phyloP scores from a whole-genome alignment of 2,888 invertebrate genomes.

The Ichneumoninae sp. region DNA sequence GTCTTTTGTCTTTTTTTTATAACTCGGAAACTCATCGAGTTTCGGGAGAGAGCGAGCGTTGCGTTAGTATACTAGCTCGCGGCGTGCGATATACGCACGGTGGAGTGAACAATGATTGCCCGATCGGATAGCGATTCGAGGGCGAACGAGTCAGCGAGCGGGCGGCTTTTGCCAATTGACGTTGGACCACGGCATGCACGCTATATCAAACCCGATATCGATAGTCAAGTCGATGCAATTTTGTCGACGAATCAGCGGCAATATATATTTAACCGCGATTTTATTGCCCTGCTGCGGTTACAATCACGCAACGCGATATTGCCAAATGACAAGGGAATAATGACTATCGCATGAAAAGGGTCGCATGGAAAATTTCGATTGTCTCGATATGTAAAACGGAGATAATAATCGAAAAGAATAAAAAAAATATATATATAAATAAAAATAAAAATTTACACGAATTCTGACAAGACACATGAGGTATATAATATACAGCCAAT shows the following conservation, averaged over 20 bases:
- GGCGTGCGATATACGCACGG: background rate
- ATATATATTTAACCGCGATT: background rate
- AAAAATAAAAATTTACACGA: constrained; percentile 59
- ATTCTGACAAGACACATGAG: constrained; percentile 75
- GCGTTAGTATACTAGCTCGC: background rate
- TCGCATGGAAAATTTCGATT: constrained; percentile 15
- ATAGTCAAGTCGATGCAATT: background rate
- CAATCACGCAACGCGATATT: constrained; percentile 2
- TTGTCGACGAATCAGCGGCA: background rate
- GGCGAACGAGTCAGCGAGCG: constrained; percentile 41
- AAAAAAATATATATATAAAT: background rate
- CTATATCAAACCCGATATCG: background rate
- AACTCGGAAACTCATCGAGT: background rate
- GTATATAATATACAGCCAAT: constrained; percentile 72
- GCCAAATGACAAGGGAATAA: background rate
- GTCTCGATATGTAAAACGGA: constrained; percentile 45
- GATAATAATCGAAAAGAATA: constrained; percentile 36
- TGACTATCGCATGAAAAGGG: background rate
- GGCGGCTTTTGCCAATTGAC: constrained; percentile 29
- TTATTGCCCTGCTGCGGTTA: background rate
- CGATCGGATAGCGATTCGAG: constrained; percentile 37
- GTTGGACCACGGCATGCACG: constrained; percentile 57
- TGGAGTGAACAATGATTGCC: constrained; percentile 56
- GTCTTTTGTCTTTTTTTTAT: background rate
- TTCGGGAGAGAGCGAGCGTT: background rate